Percentiles rank a stretch among this genome's conserved stretches.
Evolutionary conservation across 1,140 invertebrate species (phyloP).

Genomic region (Leptinotarsa texana): DNA sequence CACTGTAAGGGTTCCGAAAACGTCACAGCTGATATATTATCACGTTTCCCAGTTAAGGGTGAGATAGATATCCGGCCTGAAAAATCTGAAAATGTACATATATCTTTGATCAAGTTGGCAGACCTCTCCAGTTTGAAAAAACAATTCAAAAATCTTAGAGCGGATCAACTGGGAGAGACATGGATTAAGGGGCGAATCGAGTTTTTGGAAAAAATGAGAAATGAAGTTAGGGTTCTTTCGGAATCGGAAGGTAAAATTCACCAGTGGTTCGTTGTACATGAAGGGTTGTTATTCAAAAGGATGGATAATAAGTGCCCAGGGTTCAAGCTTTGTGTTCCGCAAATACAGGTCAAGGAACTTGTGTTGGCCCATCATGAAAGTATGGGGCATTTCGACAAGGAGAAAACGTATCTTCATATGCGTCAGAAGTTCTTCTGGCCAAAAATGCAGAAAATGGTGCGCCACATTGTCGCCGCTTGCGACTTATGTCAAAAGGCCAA

Average conservation of each 20-base stretch:
- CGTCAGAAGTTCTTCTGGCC: conserved; percentile 16
- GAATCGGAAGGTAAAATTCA: not conserved
- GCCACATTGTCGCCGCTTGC: conserved; percentile 19
- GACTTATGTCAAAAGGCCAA: conserved; percentile 26
- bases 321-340: not conserved
- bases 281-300: not conserved
- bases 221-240: conserved; percentile 3
- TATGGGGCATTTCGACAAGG: conserved; percentile 18
- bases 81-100: not conserved
- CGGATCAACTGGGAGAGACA: not conserved
- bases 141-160: not conserved
- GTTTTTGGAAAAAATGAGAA: not conserved
- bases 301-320: not conserved
- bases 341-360: not conserved
- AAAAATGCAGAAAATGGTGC: conserved; percentile 15
- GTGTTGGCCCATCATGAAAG: conserved; percentile 7
- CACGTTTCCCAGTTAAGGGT: not conserved
- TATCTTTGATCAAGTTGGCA: not conserved
- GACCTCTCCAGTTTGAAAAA: conserved; percentile 1
- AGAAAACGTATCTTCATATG: conserved; percentile 16
- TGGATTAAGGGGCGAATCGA: not conserved
- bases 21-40: not conserved
- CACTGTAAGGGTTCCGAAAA: not conserved
- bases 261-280: not conserved
- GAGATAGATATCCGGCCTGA: too few species aligned